Evolutionary conservation across 2,888 invertebrate genomes (phyloP), one percentile per base, ranked within the genome.

Genomic region (Scaptomyza polygonia): DNA sequence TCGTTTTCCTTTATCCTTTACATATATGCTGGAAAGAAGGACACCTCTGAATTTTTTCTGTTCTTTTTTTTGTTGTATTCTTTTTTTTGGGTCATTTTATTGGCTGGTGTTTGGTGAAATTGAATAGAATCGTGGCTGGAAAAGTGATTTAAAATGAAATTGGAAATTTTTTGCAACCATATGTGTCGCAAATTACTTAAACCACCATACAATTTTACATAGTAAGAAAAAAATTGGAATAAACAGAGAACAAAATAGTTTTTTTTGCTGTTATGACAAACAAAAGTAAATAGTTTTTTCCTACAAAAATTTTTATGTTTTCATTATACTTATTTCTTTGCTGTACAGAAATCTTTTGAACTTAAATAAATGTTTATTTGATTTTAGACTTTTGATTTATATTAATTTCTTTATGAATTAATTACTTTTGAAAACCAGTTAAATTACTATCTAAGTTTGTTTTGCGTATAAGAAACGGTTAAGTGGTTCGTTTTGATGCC

Each of bases 81-180:
- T 39, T 16, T 39, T 39, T 39, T 39, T 12, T 34, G 58, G 59
- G 71, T 62, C 73, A 79, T 84, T 86, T 81, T 81, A 80, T 84
- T 80, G 79, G 47, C 63, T 65, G 71, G 72, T 88, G 88, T 84
- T 85, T 88, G 72, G 55, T 45, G 61, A 87, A 88, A 88, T 87
- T 81, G 86, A 85, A 81, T 78, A 59, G 71, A 61, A 39, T 56
- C 36, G 42, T 32, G 40, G 51, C 51, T 40, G 45, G 14, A 42
- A 40, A 51, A 36, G 29, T 57, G 71, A 40, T 66, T 76, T 51
- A 32, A 56, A 58, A 82, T 44, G 72, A 72, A 76, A 87, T 79
- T 65, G 77, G 51, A 72, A 63, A 66, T 70, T 63, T 16, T 27
- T 48, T 40, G 30, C 36, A 34, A 9, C 43, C 45, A 44, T 18